These are phyloP conservation scores for Cyanoliseus patagonus DNA, from an alignment of 2,113 vertebrate genomes.

Conservation along the genomic window DNA sequence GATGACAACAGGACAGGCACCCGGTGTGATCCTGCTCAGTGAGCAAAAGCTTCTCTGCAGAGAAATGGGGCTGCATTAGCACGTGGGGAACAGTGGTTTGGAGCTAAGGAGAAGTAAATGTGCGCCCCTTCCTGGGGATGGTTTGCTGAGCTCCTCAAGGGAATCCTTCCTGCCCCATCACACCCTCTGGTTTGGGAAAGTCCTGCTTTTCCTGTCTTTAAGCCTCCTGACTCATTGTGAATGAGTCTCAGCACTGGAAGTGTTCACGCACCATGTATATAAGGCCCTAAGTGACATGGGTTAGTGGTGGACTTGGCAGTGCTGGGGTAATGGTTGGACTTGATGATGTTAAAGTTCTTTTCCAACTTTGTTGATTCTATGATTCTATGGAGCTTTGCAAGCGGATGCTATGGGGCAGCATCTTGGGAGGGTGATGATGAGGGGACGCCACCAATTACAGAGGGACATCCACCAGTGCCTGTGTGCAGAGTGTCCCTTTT, in stretches of 20 bases:
- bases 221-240: not conserved
- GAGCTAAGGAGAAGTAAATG: not conserved
- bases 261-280: not conserved
- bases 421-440: not conserved
- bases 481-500: not conserved
- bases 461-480: not conserved
- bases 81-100: accelerated
- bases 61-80: accelerated
- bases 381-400: not conserved
- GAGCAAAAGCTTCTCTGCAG: not conserved
- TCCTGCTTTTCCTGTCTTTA: not conserved
- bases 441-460: not conserved
- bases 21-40: not conserved
- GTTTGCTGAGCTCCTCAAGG: not conserved
- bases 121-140: not conserved
- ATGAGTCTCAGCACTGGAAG: not conserved
- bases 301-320: not conserved
- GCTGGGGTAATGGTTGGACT: not conserved
- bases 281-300: not conserved
- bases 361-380: not conserved
- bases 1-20: not conserved
- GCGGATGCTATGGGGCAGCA: accelerated
- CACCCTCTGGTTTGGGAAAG: not conserved
- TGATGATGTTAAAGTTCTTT: not conserved
- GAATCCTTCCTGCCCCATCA: not conserved